phyloP scores from a whole-genome alignment of 2,797 vertebrate species.

The Psittacula echo region DNA sequence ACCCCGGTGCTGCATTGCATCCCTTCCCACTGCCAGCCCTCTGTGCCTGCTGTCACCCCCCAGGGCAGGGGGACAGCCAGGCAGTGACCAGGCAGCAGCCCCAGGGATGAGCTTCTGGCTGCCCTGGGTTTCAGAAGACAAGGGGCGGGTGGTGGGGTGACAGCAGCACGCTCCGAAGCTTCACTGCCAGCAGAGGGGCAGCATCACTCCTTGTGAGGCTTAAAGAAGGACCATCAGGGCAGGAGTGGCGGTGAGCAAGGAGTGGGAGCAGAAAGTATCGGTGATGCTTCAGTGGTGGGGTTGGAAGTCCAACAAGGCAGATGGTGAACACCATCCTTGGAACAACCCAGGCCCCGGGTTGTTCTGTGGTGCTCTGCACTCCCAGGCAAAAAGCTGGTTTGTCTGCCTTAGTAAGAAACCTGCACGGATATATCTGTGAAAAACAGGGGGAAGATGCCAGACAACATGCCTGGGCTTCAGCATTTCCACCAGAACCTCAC shows the following conservation, averaged over 20 bases:
- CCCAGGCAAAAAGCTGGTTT: not conserved
- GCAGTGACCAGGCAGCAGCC: not conserved
- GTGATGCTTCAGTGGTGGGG: not conserved
- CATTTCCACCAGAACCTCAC: not conserved
- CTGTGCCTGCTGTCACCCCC: not conserved
- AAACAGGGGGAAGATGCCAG: not conserved
- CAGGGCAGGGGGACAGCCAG: not conserved
- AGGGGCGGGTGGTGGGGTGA: accelerated
- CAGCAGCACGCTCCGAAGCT: not conserved
- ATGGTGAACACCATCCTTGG: not conserved
- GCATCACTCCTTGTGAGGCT: accelerated
- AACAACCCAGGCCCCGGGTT: not conserved
- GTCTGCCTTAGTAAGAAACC: not conserved
- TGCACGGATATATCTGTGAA: not conserved
- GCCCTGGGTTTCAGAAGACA: not conserved
- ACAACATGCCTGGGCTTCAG: not conserved
- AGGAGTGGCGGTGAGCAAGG: not conserved
- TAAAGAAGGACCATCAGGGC: not conserved
- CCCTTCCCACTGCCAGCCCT: not conserved
- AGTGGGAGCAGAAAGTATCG: not conserved
- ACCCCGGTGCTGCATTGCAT: not conserved
- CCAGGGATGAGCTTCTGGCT: accelerated
- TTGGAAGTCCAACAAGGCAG: accelerated
- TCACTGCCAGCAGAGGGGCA: not conserved
- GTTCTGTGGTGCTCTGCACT: not conserved